phyloP scores from a whole-genome alignment of 2,113 vertebrate species.

The Hiodon tergisus region DNA sequence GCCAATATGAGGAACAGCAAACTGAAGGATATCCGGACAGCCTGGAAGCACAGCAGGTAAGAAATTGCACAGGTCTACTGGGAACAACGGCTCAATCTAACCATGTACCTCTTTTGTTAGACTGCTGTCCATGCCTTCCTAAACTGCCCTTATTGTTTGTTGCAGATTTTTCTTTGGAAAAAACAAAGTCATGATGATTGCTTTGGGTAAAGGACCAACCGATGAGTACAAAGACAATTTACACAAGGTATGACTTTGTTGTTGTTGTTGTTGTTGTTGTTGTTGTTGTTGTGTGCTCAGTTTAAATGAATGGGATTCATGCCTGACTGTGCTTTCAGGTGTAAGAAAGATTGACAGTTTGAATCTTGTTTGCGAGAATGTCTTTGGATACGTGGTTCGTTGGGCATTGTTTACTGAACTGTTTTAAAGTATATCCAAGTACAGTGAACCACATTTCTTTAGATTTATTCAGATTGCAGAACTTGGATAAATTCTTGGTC shows the following conservation, averaged over 20 bases:
- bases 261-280: background rate
- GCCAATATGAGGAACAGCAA: conserved; percentile 95
- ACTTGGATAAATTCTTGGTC: background rate
- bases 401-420: too few species aligned
- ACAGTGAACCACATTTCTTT: too few species aligned
- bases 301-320: too few species aligned
- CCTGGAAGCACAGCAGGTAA: conserved; percentile 98
- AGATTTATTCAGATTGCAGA: too few species aligned
- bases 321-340: too few species aligned
- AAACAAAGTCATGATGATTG: conserved; percentile 97
- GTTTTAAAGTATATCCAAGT: too few species aligned
- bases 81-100: background rate
- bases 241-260: conserved; percentile 73
- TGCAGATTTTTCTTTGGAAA: conserved; percentile 94
- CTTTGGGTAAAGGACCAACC: conserved; percentile 75
- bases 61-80: background rate
- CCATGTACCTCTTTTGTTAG: background rate
- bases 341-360: too few species aligned
- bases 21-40: conserved; percentile 83
- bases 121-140: background rate
- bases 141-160: background rate
- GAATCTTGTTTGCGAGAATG: too few species aligned
- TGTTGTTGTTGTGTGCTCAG: too few species aligned
- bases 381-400: too few species aligned
- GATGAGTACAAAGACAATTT: conserved; percentile 93